These are phyloP conservation scores for Eristalis intricaria DNA, from an alignment of 2,888 invertebrate species.

Conservation along the genomic window DNA sequence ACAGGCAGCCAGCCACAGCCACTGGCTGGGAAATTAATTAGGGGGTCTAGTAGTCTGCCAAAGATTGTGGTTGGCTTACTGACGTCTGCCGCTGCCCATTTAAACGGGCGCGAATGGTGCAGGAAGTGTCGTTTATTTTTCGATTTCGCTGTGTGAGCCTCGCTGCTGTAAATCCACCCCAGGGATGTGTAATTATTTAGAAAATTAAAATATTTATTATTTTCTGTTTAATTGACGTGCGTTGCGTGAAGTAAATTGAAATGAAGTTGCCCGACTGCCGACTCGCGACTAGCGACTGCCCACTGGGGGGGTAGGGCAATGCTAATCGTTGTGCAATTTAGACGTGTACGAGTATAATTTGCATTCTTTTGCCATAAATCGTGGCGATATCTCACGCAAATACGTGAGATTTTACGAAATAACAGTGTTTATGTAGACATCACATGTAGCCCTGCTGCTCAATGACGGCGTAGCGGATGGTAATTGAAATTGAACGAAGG, in stretches of 20 bases:
- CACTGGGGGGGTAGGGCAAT: neutral
- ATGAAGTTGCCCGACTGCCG: slow-evolving; percentile 6
- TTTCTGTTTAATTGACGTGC: slow-evolving; percentile 50
- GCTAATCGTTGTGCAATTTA: slow-evolving; percentile 3
- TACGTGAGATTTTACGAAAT: neutral
- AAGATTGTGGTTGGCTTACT: slow-evolving; percentile 38
- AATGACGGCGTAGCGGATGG: too few species aligned
- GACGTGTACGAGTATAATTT: neutral
- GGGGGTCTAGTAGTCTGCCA: slow-evolving; percentile 47
- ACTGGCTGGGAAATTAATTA: slow-evolving; percentile 46
- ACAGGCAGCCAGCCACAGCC: neutral
- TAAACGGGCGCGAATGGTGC: slow-evolving; percentile 4
- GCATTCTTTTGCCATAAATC: slow-evolving; percentile 15
- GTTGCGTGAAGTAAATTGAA: slow-evolving; percentile 56
- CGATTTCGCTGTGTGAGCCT: neutral
- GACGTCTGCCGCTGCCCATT: neutral
- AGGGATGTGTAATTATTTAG: slow-evolving; percentile 20
- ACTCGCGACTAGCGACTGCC: too few species aligned
- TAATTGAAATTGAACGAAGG: too few species aligned
- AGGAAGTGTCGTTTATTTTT: slow-evolving; percentile 38
- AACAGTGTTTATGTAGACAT: neutral
- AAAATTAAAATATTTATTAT: slow-evolving; percentile 56
- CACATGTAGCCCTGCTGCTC: too few species aligned
- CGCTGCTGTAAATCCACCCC: neutral
- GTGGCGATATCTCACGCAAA: neutral